Base-by-base conservation (phyloP, 2,888 invertebrate genomes). In the Lathronympha strigana region DNA sequence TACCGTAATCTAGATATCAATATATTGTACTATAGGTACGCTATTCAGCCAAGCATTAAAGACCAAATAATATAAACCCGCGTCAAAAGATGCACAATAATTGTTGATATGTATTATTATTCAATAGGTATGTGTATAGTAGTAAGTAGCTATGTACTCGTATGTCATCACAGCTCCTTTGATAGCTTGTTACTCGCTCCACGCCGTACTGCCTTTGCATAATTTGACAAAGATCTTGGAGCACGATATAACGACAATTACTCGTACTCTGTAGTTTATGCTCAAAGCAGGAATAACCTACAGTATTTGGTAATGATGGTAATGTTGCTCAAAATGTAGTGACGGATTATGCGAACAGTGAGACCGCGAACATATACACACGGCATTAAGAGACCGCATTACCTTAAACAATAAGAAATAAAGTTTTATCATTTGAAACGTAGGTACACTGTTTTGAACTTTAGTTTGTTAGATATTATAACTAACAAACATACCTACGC, bases 181-280 rank as follows among this genome's bases (percentile, higher is more conserved):
- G 53, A 53, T 53, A 36, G 36, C 53, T 53, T n/a, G 53, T 38
- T 53, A 36, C 36, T 9, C 21, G 53, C 13, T 21, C 13, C 53
- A 23, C 53, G 6, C n/a, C 53, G 15, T 23, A 38, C 36, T 43
- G 61, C 33, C 21, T 61, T 61, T 51, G 61, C 51, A 61, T 61
- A 61, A 61, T 51, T 61, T 61, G 50, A 50, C 61, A 61, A 61
- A 58, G 47, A 33, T n/a, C 57, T 19, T 17, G 19, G 43, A 43
- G 21, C 21, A 1, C 4, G 47, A 45, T 31, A n/a, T 17, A n/a
- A 28, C 28, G 2, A 28, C 28, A 28, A 8, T 4, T 28, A 28
- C n/a, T n/a, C 5, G 28, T 36, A 36, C 4, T 13, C n/a, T 36
- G 13, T 13, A 36, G n/a, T 36, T 2, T 36, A n/a, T 36, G 36